Percentiles rank a stretch among this genome's conserved stretches.
Evolutionary conservation across 2,113 vertebrate species (phyloP).

Genomic region (Circaetus gallicus): DNA sequence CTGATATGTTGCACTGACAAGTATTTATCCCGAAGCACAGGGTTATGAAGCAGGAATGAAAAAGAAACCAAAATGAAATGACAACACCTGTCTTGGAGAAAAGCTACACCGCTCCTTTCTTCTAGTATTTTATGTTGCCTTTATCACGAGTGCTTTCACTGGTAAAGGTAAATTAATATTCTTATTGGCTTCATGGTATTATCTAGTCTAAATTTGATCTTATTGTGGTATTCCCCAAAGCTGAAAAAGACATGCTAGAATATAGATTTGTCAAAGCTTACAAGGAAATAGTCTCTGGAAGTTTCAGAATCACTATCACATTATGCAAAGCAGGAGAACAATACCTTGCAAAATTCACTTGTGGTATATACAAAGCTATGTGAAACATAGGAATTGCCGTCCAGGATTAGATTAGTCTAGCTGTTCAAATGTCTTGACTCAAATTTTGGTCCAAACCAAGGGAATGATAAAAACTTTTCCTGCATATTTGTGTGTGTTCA

Average conservation of each 20-base stretch:
- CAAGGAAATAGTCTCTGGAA: neutral
- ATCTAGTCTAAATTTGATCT: neutral
- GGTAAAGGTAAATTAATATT: neutral
- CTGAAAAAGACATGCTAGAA: neutral
- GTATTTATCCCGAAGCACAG: neutral
- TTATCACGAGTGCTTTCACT: neutral
- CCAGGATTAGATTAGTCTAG: neutral
- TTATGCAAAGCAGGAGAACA: neutral
- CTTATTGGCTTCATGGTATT: neutral
- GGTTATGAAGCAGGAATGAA: neutral
- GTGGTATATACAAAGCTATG: neutral
- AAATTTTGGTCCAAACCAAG: neutral
- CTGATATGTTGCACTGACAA: neutral
- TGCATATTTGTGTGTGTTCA: neutral
- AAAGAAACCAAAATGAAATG: neutral
- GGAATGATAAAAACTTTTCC: neutral
- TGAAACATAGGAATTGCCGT: neutral
- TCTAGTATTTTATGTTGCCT: neutral
- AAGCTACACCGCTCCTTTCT: neutral
- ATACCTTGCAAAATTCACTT: neutral
- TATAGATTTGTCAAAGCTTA: neutral
- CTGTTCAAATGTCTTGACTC: neutral
- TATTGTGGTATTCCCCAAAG: neutral
- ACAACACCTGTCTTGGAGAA: neutral
- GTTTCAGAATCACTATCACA: neutral